Percentiles rank a stretch among this genome's conserved stretches.
phyloP scores from a whole-genome alignment of 1,140 invertebrate species.

The Diabrotica virgifera region DNA sequence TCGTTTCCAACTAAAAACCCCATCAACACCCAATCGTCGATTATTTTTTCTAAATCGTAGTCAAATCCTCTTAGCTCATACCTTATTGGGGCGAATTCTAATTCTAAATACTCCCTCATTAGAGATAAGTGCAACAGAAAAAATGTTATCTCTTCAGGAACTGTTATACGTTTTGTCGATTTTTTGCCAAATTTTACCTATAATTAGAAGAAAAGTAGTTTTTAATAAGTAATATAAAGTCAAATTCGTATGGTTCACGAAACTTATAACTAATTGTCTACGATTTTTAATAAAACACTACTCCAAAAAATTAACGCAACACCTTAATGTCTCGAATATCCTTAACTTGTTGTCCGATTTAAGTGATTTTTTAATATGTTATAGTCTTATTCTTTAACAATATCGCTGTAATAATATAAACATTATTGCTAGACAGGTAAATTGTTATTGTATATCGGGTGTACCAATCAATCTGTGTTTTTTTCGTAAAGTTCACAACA shows the following conservation, averaged over 20 bases:
- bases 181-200: conserved; percentile 68
- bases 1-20: conserved; percentile 96
- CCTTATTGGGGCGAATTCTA: conserved; percentile 83
- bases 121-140: conserved; percentile 89
- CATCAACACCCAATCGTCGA: conserved; percentile 83
- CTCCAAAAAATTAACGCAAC: no score
- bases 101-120: conserved; percentile 87
- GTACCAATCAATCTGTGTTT: no score
- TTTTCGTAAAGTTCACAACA: no score
- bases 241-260: background rate
- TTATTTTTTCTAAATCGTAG: conserved; percentile 79
- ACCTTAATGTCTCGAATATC: no score
- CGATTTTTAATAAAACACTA: no score
- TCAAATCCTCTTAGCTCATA: conserved; percentile 60
- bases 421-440: no score
- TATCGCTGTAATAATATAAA: no score
- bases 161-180: conserved; percentile 55
- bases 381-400: no score
- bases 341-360: no score
- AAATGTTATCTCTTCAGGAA: conserved; percentile 89
- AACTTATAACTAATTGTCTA: no score
- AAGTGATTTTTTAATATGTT: no score
- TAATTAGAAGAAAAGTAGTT: conserved; percentile 24
- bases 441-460: no score
- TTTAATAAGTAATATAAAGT: conserved; percentile 10